Base-by-base conservation (phyloP, 2,797 vertebrate species). In the Sebastes kiyomatsui region DNA sequence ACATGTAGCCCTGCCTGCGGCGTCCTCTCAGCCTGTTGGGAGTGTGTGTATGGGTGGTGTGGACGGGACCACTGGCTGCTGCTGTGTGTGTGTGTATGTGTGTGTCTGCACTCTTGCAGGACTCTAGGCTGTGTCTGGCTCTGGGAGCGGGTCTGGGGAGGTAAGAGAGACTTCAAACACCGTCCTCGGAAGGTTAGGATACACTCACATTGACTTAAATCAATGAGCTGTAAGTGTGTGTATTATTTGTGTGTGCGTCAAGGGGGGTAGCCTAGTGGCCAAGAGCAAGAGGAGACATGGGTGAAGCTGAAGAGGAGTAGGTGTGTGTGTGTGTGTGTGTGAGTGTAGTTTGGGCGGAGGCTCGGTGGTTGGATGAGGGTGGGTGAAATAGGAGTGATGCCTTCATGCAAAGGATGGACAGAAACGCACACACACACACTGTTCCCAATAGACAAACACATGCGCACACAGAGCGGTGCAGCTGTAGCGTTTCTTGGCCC, bases 51-150 rank as follows among this genome's bases (percentile, higher is more conserved):
- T 92, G 93, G 91, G 93, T 94, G 93, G 93, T 94, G 91, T 87
- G 90, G 82, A 90, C 82, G 90, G 86, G 90, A 92, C 92, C 84
- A 79, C 82, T 90, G 72, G 84, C 85, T 90, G 77, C 77, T 84
- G 35, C 11, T 91, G 28, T 79, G 32, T 75, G 67, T 84, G 30
- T 84, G 33, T 71, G 7, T 88, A 58, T 80, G 75, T 80, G 81
- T 69, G 52, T 85, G 77, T 75, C 35, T 90, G 65, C 81, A 73
- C 75, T 85, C 67, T 84, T 90, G 87, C 83, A 92, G 87, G 91
- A 94, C 94, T 94, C 38, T 92, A 94, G 94, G 94, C 93, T 90
- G 90, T 95, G 93, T 94, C 92, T 94, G 92, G 91, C 89, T 92
- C 77, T 92, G 85, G 81, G 88, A 92, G 88, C 14, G 82, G 82